Base-by-base conservation (phyloP, 2,113 vertebrate species). In the Crotalus horridus region DNA sequence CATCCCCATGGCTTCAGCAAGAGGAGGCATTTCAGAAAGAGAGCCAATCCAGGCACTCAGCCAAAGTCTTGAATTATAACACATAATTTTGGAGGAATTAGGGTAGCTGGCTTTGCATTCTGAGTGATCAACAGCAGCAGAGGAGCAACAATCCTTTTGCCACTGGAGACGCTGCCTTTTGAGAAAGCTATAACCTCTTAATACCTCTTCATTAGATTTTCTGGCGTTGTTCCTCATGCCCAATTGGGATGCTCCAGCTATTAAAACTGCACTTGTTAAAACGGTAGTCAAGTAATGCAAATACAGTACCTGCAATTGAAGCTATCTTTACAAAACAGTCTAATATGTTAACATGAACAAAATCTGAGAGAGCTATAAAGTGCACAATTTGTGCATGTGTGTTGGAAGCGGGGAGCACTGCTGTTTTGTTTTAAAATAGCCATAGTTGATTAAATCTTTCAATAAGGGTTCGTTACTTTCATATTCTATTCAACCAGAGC, bases 1-100 rank as follows among this genome's bases (percentile, higher is more conserved):
- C 74, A 94, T 96, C 93, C 93, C 96, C 96, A 94, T 94, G 94
- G 97, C 96, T 96, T 96, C 96, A 91, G 94, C 53, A 51, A 91
- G 46, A 55, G 88, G 85, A 94, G 69, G 61, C 61, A 88, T 59
- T 88, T 90, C 64, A 90, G 93, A 95, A 94, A 88, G 91, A 90
- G 91, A 94, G 94, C 55, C 92, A 90, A 24, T 39, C 91, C 24
- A 90, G 95, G 94, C 96, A 23, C n/a, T 29, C 64, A 53, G 93
- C 95, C 95, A 94, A 94, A 87, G 91, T 89, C 89, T 86, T 53
- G 91, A 92, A 74, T 94, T 86, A 94, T 92, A 90, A 85, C 46
- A 89, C 81, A 91, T 69, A 91, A 94, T 93, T 93, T 86, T 64
- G 91, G 90, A 91, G 91, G 86, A 74, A 91, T 51, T 56, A 87